Base-by-base conservation (phyloP, 2,888 invertebrate genomes). In the Pheosia gnoma region DNA sequence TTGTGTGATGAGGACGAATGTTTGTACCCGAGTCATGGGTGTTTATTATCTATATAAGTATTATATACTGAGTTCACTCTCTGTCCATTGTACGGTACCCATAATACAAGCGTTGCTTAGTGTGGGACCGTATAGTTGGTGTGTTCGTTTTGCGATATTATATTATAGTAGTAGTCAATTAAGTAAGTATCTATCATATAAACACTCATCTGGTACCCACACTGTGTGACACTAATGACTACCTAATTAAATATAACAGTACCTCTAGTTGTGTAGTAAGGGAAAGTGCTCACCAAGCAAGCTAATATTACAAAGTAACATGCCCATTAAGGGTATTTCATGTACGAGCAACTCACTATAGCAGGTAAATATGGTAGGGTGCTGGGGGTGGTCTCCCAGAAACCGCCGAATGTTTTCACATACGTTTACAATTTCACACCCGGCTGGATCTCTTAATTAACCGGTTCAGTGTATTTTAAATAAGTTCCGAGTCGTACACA, bases 381-480 rank as follows among this genome's bases (percentile, higher is more conserved):
- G 57, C 67, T 58, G 69, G 59, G 70, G 59, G 61, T 66, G 70
- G 70, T 71, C 74, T 69, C 75, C 71, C 79, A 79, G 81, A 79
- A 82, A 83, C 86, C 86, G 65, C 84, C 76, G 70, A 86, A 86
- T 86, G 83, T 87, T 87, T 87, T 85, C 83, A 86, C 83, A 87
- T 87, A 85, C 86, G 85, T 86, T 87, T 85, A 88, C 87, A 89
- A 90, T 90, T 90, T 90, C 87, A 90, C 88, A 88, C 86, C 58
- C 81, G 72, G 86, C 80, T 81, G 86, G 79, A 70, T 78, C 82
- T 78, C 84, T 87, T 90, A 89, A 90, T 90, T 90, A 90, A 88
- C 87, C 79, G 71, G 84, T 87, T 87, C 85, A 85, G 85, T 85
- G 82, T 87, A 86, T 88, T 90, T 86, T 83, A 85, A 89, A 87